These are phyloP conservation scores for Halisarca cf. caerulea DNA, from an alignment of 37 sponge, comb jelly and placozoan genomes.

Conservation along the genomic window DNA sequence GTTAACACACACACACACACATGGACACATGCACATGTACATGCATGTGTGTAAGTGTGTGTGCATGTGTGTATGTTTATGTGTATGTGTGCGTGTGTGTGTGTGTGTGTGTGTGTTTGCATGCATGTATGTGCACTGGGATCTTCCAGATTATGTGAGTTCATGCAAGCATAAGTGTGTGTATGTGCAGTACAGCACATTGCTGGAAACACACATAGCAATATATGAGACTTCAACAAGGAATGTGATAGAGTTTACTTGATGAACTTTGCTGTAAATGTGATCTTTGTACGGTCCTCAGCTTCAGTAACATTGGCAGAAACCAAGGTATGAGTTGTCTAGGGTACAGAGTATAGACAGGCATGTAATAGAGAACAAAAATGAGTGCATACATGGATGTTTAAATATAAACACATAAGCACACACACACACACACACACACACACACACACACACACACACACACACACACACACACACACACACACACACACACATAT, in stretches of 20 bases:
- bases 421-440: slow-evolving; percentile 27
- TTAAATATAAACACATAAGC: not conserved
- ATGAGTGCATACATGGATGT: not conserved
- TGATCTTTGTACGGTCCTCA: not conserved
- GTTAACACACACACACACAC: too few species aligned
- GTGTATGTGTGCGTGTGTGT: too few species aligned
- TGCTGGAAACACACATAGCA: too few species aligned
- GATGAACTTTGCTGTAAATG: not conserved
- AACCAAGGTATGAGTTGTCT: not conserved
- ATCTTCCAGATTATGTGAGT: too few species aligned
- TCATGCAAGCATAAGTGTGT: too few species aligned
- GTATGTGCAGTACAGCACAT: too few species aligned
- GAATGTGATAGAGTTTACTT: not conserved
- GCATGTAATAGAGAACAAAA: not conserved
- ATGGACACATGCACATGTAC: too few species aligned
- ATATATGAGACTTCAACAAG: too few species aligned
- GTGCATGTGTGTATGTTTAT: too few species aligned
- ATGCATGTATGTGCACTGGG: too few species aligned
- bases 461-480: slow-evolving; percentile 15
- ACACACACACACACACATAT: slow-evolving; percentile 24
- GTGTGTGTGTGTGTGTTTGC: too few species aligned
- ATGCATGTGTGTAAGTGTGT: too few species aligned
- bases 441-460: slow-evolving; percentile 20
- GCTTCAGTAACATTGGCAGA: not conserved
- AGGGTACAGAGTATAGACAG: not conserved